Percentiles rank a stretch among this genome's conserved stretches.
Conservation (phyloP, 2,113 vertebrate genomes). For the Cynocephalus volans region DNA sequence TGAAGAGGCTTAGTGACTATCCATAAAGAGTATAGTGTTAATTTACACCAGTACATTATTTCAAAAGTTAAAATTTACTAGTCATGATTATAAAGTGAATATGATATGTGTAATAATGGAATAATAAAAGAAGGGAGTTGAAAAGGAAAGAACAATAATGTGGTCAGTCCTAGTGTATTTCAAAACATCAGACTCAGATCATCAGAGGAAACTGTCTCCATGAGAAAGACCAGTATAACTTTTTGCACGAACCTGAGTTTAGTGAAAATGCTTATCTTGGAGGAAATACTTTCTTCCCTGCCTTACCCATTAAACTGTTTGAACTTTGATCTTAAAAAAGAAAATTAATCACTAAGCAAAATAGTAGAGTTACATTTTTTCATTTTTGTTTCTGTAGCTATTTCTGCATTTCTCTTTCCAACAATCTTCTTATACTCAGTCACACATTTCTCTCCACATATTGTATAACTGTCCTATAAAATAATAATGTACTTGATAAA, state of each 20-base stretch:
- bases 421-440: not conserved
- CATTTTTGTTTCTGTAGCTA: not conserved
- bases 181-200: not conserved
- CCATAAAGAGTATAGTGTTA: not conserved
- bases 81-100: not conserved
- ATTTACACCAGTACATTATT: not conserved
- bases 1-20: not conserved
- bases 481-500: too few relatives aligned
- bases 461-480: not conserved
- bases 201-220: not conserved
- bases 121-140: not conserved
- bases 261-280: not conserved
- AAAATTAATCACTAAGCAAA: not conserved
- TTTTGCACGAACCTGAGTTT: not conserved
- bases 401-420: not conserved
- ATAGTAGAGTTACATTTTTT: not conserved
- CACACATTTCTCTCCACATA: not conserved
- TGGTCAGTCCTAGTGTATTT: not conserved
- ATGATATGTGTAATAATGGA: not conserved
- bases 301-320: not conserved
- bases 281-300: not conserved
- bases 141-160: not conserved
- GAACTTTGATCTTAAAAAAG: not conserved
- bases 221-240: fast-evolving
- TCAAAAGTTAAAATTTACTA: not conserved